Percentiles rank a stretch among this genome's conserved stretches.
Conservation (phyloP, 2,113 vertebrate genomes). For the Microcebus jonahi region DNA sequence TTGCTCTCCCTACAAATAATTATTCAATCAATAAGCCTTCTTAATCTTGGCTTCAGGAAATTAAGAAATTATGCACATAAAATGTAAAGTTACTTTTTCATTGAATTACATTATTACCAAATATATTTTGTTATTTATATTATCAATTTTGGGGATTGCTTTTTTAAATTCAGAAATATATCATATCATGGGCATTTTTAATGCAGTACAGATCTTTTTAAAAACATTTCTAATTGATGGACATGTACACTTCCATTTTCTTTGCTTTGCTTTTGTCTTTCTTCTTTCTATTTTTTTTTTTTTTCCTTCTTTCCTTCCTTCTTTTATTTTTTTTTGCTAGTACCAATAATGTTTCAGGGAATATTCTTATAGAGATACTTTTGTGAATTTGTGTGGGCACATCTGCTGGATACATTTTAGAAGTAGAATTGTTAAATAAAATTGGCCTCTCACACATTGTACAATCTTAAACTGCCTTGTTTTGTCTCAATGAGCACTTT, state of each 20-base stretch:
- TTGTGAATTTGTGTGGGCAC: neutral
- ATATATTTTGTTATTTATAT: neutral
- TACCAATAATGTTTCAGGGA: neutral
- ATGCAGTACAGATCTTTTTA: neutral
- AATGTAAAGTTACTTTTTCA: neutral
- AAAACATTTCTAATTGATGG: neutral
- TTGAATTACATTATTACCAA: neutral
- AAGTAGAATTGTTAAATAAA: neutral
- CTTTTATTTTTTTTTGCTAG: neutral
- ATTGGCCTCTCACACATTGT: neutral
- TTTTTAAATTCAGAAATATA: neutral
- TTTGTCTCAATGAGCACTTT: neutral
- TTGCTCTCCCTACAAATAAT: neutral
- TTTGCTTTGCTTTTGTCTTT: neutral
- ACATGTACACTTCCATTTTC: neutral
- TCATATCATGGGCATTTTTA: neutral
- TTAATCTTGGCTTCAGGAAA: neutral
- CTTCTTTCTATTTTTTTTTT: neutral
- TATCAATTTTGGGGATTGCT: neutral
- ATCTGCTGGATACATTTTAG: neutral
- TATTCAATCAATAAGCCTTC: neutral
- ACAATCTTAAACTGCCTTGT: neutral
- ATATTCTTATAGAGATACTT: neutral
- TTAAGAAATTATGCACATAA: neutral
- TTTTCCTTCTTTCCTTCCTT: neutral